Base-by-base conservation (phyloP, 2,888 invertebrate genomes). In the Choreutis nemorana region DNA sequence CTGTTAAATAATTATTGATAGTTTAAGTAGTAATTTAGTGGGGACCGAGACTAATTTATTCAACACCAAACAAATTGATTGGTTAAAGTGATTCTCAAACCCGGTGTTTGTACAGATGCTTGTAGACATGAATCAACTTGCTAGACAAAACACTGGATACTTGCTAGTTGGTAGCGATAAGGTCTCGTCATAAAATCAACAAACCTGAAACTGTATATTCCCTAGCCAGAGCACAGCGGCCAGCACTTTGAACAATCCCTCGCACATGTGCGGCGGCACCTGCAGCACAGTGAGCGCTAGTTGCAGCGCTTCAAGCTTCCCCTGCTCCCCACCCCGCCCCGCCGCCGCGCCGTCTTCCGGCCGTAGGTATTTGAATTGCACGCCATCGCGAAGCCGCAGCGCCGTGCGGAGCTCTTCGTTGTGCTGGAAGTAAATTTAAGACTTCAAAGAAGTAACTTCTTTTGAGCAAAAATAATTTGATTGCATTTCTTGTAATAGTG, bases 171-270 rank as follows among this genome's bases (percentile, higher is more conserved):
- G n/a, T n/a, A n/a, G n/a, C n/a, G n/a, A n/a, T n/a, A n/a, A n/a
- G n/a, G n/a, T n/a, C n/a, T n/a, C n/a, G n/a, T n/a, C 15, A 29
- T 8, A 3, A 27, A 28, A 3, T 21, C 18, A 9, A 24, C 13
- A 23, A 12, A 85, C 85, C 77, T 87, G 85, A 57, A 94, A 94
- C 42, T 83, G 84, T 39, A 94, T 80, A 64, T 94, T 95, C 15
- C 95, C 94, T 18, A 95, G 82, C 94, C 94, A 94, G 30, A 95
- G 71, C 40, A 95, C 92, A 1, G 94, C 92, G 8, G 93, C 90
- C 14, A 95, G 66, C 4, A 93, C 91, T 55, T 90, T 87, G 55
- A 94, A 94, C 40, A 95, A 89, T 0, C 94, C 94, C 58, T 91
- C 91, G 58, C 90, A 91, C 86, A 91, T 91, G 40, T 87, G 87